Evolutionary conservation across 2,888 invertebrate species (phyloP).

Genomic region (Microctonus brassicae): DNA sequence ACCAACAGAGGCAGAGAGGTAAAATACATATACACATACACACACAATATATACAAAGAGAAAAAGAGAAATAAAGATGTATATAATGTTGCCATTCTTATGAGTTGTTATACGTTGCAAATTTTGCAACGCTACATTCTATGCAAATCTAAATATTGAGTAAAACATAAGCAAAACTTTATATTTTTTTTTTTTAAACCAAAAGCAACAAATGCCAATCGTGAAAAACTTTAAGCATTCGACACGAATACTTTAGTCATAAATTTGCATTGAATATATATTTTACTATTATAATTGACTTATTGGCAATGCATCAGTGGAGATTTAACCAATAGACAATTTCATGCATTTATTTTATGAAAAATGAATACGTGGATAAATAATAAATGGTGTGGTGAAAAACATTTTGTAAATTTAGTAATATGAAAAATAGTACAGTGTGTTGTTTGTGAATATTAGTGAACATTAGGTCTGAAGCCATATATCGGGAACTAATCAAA

Average conservation of each 20-base stretch:
- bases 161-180: constrained; percentile 7
- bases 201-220: constrained; percentile 1
- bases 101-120: constrained; percentile 44
- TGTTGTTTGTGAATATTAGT: constrained; percentile 10
- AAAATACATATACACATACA: constrained; percentile 6
- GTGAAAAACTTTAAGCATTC: background rate
- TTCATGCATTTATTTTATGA: constrained; percentile 28
- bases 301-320: constrained; percentile 14
- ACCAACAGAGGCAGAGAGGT: constrained; percentile 33
- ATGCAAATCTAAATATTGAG: constrained; percentile 55
- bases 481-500: background rate
- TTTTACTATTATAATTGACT: constrained; percentile 19
- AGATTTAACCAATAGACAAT: constrained; percentile 31
- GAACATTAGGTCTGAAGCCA: background rate
- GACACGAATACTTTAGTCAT: constrained; percentile 26
- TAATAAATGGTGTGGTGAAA: background rate
- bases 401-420: background rate
- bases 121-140: constrained; percentile 66
- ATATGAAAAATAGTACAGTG: background rate
- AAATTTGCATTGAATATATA: constrained; percentile 27
- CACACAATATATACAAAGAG: constrained; percentile 31
- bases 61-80: constrained; percentile 4
- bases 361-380: constrained; percentile 7
- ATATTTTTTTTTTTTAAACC: background rate
- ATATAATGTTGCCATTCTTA: constrained; percentile 33